Base-by-base conservation (phyloP, 2,113 vertebrate genomes). In the Ammodramus savannarum region DNA sequence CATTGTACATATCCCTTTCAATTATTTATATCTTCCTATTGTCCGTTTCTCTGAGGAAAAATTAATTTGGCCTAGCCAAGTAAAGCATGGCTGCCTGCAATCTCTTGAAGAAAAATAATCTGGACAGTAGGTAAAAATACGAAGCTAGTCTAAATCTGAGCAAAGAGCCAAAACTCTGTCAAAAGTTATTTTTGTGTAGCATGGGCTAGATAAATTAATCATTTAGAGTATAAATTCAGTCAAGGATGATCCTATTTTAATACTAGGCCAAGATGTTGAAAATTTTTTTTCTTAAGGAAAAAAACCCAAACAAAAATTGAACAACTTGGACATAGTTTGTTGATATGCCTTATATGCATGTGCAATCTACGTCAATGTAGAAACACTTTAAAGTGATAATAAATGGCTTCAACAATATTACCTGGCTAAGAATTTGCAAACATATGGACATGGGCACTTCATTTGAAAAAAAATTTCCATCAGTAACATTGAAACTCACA, bases 381-480 rank as follows among this genome's bases (percentile, higher is more conserved):
- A n/a, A 16, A 27, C 17, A 21, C 8, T 51, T 46, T 25, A 61
- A 61, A 78, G 31, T 65, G 22, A 38, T 25, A 72, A 11, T 3
- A 43, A 20, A 29, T 52, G 5, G 9, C 15, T 86, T 51, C 59
- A 76, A 41, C 4, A 0, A 43, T 34, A 67, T 9, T 59, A 32
- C 4, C 31, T 39, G 59, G 19, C 32, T 65, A 44, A 76, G 38
- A 59, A 36, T 25, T 44, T 59, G 7, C 16, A 65, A 68, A 17
- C 25, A 46, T 0, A 1, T 0, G 1, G n/a, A 3, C 7, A 41
- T 9, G 15, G 29, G 7, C 19, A 54, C 23, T 16, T 7, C 3
- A 10, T 87, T 55, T 59, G 8, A 73, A 71, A 65, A 79, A 62
- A 51, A 2, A 1, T 1, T 38, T 59, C 14, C 39, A 32, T 65